A percentile compares a stretch with the other conserved stretches of the same genome.
Conservation (phyloP, 2,888 invertebrate species). For the Brachycybe producta region DNA sequence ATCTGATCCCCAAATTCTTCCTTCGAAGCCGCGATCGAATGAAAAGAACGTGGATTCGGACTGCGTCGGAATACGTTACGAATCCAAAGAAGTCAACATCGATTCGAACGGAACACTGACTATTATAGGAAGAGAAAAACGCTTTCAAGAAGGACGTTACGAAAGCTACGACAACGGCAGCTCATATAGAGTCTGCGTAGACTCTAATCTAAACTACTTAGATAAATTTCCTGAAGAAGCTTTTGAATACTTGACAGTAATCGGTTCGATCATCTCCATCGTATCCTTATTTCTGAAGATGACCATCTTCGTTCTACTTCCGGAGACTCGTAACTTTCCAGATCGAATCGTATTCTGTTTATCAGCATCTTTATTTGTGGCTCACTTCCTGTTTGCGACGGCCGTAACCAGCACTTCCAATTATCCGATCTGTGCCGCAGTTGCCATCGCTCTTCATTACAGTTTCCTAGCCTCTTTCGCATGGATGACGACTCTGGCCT, state of each 20-base stretch:
- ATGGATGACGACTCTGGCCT: constrained; percentile 32
- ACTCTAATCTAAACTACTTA: neutral
- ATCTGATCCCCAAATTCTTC: too few species aligned
- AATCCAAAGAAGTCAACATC: constrained; percentile 2
- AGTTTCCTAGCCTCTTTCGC: constrained; percentile 29
- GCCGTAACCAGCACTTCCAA: constrained; percentile 15
- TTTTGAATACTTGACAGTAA: constrained; percentile 22
- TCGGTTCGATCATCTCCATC: constrained; percentile 26
- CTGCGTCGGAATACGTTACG: too few species aligned
- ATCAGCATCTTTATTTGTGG: constrained; percentile 26
- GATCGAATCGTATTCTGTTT: constrained; percentile 28
- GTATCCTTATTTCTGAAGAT: constrained; percentile 25
- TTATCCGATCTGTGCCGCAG: constrained; percentile 19
- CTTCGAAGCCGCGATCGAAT: too few species aligned
- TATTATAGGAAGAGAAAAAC: neutral
- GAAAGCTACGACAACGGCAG: neutral
- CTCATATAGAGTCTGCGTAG: constrained; percentile 6
- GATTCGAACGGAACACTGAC: constrained; percentile 10
- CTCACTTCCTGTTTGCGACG: constrained; percentile 27
- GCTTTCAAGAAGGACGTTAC: neutral
- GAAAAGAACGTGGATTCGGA: too few species aligned
- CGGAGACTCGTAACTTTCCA: constrained; percentile 27
- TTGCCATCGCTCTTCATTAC: constrained; percentile 28
- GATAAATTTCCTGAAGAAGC: constrained; percentile 5
- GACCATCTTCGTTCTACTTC: constrained; percentile 24